Base-by-base conservation (phyloP, 2,113 vertebrate species). In the Mohoua ochrocephala region DNA sequence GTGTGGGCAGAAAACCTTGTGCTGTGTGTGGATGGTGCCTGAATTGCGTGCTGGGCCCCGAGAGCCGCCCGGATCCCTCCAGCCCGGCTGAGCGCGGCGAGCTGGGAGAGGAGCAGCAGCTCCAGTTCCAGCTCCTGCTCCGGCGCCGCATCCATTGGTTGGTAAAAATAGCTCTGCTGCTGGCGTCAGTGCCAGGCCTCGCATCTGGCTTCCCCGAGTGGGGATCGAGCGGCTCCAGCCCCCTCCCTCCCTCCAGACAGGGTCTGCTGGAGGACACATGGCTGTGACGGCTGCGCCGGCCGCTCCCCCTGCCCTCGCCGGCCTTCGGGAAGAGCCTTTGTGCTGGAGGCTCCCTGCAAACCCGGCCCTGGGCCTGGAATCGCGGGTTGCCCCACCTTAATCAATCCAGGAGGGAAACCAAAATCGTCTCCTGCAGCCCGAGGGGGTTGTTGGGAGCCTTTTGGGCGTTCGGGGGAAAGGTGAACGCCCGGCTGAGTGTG, bases 161-260 rank as follows among this genome's bases (percentile, higher is more conserved):
- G 24, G 71, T 97, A 97, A 97, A 97, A 97, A 96, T 97, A 97
- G 93, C 92, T 77, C 15, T 2, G 90, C 94, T 97, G 91, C 89
- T 96, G 94, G 83, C 95, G 94, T 96, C 97, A 96, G 80, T 90
- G 92, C 79, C 96, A 80, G 94, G 91, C 82, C 87, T 90, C 16
- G 95, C 96, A 91, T 94, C 93, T 95, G 96, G 93, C 91, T 96
- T 95, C 95, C 96, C 96, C 56, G 5, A 70, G 87, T 41, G 2
- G 47, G 60, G 13, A 78, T 87, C n/a, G 79, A 59, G 83, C 80
- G 1, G 92, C 83, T 90, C 73, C 93, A 61, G 89, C 82, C 31
- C 76, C 67, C 74, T 35, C 75, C 93, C 81, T 33, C 53, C 70
- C 91, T 60, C 30, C 90, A 68, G 78, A 45, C 89, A 10, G 87